phyloP scores from a whole-genome alignment of 2,797 vertebrate species.

The Anguilla pacifica region DNA sequence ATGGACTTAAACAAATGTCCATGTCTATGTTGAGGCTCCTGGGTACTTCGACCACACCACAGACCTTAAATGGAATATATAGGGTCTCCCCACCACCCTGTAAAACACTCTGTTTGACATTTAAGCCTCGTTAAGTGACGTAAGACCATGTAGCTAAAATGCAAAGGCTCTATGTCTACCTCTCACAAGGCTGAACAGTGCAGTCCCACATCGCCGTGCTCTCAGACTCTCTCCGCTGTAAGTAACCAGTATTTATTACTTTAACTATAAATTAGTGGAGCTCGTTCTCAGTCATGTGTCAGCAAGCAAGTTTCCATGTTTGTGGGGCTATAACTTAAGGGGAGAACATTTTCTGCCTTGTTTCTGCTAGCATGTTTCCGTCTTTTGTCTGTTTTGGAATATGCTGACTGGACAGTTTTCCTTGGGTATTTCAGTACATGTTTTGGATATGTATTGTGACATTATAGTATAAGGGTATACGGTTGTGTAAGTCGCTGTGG shows the following conservation, averaged over 20 bases:
- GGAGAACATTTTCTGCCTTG: neutral
- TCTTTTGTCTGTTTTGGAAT: neutral
- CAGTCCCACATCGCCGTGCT: neutral
- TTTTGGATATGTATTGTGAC: neutral
- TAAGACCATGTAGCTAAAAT: neutral
- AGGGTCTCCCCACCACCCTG: neutral
- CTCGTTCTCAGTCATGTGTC: neutral
- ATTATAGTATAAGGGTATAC: too few species aligned
- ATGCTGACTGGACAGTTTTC: neutral
- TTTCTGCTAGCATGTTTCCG: neutral
- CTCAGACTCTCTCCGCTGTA: neutral
- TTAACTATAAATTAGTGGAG: neutral
- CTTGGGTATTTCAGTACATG: neutral
- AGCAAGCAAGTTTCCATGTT: neutral
- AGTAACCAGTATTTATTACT: slow-evolving; percentile 8
- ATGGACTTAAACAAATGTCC: neutral
- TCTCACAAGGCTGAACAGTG: neutral
- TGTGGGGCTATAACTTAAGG: neutral
- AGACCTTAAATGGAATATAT: slow-evolving; percentile 30
- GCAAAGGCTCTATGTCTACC: neutral
- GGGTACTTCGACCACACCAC: neutral
- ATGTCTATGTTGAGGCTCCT: neutral
- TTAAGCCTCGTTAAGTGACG: slow-evolving; percentile 17
- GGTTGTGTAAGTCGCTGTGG: too few species aligned
- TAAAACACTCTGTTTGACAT: slow-evolving; percentile 22